Conservation (phyloP, 1,140 invertebrate genomes). For the Caenorhabditis inopinata region DNA sequence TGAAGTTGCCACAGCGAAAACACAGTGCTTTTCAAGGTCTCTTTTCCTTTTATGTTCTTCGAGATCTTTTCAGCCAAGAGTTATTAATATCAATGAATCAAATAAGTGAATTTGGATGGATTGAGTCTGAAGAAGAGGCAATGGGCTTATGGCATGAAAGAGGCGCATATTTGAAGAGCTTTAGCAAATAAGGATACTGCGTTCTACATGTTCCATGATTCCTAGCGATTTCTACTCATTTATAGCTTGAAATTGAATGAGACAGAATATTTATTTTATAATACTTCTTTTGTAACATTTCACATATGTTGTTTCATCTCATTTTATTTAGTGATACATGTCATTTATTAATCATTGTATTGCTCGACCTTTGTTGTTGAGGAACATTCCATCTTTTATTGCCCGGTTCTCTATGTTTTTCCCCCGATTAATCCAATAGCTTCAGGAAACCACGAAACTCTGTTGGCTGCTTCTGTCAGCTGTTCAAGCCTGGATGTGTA, state of each 20-base stretch:
- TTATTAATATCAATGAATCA: not conserved
- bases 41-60: not conserved
- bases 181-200: no score
- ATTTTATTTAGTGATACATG: no score
- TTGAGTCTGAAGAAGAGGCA: not conserved
- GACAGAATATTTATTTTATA: no score
- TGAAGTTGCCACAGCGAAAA: slow-evolving; percentile 14
- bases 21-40: slow-evolving; percentile 17
- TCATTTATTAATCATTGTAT: no score
- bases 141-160: no score
- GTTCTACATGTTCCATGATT: no score
- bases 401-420: not conserved
- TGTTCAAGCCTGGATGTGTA: not conserved
- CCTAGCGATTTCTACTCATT: no score
- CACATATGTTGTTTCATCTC: no score
- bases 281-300: no score
- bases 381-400: not conserved
- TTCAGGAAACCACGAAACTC: not conserved
- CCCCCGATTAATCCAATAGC: not conserved
- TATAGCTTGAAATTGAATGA: no score
- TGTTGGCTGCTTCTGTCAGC: not conserved
- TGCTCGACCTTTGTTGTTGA: not conserved
- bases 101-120: not conserved
- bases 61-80: no score
- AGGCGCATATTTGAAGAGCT: no score